Evolutionary conservation across 2,888 invertebrate genomes (phyloP).

Genomic region (Ophion slaviceki): DNA sequence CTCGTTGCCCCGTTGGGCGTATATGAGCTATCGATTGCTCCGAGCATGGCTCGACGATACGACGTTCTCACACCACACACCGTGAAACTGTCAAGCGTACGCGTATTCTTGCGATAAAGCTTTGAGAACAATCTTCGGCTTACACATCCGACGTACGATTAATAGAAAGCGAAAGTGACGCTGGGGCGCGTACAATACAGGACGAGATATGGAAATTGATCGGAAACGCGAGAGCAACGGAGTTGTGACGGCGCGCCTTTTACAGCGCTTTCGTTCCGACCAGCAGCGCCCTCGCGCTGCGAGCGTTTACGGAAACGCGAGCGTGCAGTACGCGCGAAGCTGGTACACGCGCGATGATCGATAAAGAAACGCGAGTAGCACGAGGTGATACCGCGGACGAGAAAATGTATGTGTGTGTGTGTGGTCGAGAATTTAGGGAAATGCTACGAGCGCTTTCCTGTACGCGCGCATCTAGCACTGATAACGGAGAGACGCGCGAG

Average conservation of each 20-base stretch:
- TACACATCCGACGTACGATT: neutral
- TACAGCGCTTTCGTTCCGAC: conserved; percentile 37
- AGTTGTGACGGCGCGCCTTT: conserved; percentile 50
- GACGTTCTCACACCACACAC: neutral
- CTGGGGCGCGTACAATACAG: neutral
- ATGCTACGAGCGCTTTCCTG: conserved; percentile 24
- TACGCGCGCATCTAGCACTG: conserved; percentile 50
- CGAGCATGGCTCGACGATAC: neutral
- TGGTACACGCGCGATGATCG: conserved; percentile 74
- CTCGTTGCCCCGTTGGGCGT: conserved; percentile 1
- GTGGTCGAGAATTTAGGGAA: conserved; percentile 56
- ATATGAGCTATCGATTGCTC: conserved; percentile 30
- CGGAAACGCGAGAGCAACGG: conserved; percentile 4
- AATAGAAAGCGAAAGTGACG: neutral
- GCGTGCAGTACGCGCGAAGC: conserved; percentile 58
- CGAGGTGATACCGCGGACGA: conserved; percentile 57
- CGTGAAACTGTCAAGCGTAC: neutral
- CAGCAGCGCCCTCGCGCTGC: conserved; percentile 69
- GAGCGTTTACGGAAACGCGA: conserved; percentile 72
- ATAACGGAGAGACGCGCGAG: conserved; percentile 58
- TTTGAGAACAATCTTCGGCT: neutral
- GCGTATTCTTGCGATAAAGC: neutral
- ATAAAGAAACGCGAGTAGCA: conserved; percentile 77
- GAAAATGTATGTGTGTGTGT: conserved; percentile 17
- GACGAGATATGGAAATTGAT: neutral